Evolutionary conservation across 1,140 invertebrate species (phyloP), one percentile per base, ranked within the genome.

Genomic region (Conus ventricosus): DNA sequence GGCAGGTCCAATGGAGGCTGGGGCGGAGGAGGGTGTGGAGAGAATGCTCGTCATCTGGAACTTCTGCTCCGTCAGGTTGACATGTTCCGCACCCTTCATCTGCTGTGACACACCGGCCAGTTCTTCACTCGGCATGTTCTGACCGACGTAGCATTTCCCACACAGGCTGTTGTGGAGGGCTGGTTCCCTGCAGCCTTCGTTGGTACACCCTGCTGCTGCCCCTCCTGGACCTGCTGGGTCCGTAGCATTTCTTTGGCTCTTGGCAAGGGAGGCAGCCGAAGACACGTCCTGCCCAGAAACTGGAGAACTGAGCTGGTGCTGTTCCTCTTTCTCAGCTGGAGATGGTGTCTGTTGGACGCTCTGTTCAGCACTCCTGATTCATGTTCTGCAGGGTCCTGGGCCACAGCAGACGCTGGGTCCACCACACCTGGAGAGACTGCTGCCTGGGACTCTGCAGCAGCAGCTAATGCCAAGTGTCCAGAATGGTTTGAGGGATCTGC

Each of bases 141-240:
- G 67, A 25, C 82, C 13, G 17, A 88, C 60, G 75, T 89, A 91
- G 81, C 90, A 91, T 7, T 67, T 80, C 23, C 89, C 84, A 87
- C 90, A 91, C n/a, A 84, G 76, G 15, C 85, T 87, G 39, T 88
- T 87, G 27, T 87, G 78, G 1, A 87, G 88, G 11, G 55, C 81
- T 10, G 67, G 23, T 25, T 85, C 90, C 7, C 20, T 13, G 20
- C 85, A 84, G 4, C 63, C 54, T 51, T 81, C 23, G 5, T 8
- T 54, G n/a, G 20, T 57, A n/a, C 85, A 87, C 11, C 27, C 60
- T 86, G 23, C 83, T 15, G 55, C 4, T 84, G 83, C 4, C 57
- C 20, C 57, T 13, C 13, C 63, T 25, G 23, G 25, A 4, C 39
- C 27, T 13, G 76, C 15, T 39, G n/a, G 39, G 11, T 13, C 76